Base-by-base conservation (phyloP, 2,113 vertebrate genomes). In the Symphodus melops region DNA sequence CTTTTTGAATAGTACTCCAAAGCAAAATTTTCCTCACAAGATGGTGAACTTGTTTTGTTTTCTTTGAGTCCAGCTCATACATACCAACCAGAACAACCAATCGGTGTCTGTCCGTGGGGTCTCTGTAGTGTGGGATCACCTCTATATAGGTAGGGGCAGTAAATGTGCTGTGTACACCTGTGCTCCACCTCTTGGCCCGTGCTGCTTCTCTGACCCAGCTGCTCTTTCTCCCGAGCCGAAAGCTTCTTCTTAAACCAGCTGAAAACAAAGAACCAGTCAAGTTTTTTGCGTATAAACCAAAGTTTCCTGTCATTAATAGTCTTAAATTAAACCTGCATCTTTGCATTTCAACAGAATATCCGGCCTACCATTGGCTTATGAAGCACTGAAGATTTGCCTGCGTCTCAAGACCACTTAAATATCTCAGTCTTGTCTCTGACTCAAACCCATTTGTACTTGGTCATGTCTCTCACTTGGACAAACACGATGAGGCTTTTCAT, bases 211-310 rank as follows among this genome's bases (percentile, higher is more conserved):
- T 95, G 57, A 48, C 64, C 74, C 41, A 17, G 87, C 91, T 95
- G 84, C 96, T 94, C 91, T 95, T 97, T 88, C 94, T 94, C 86
- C 97, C 96, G 52, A 98, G 94, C 68, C 96, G 95, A 83, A 98
- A 99, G 90, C 97, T 98, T 93, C 95, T 96, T 85, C 97, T 95
- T 84, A 97, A 95, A 73, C 96, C 96, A 90, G 95, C 97, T 98
- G 92, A 21, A 72, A 48, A 61, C 13, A 75, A n/a, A 79, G 16
- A 75, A 49, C 19, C 28, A 3, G 28, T 33, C 28, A 33, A 5
- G 28, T 33, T 33, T 33, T 5, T 33, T 33, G 28, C 28, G 16
- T 46, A 12, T n/a, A 4, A 39, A 11, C 51, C 19, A 36, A 49
- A 28, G 21, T 19, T 17, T 51, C n/a, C 19, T 46, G 13, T 12